Conservation (phyloP, 2,113 vertebrate species). For the Oncorhynchus nerka region DNA sequence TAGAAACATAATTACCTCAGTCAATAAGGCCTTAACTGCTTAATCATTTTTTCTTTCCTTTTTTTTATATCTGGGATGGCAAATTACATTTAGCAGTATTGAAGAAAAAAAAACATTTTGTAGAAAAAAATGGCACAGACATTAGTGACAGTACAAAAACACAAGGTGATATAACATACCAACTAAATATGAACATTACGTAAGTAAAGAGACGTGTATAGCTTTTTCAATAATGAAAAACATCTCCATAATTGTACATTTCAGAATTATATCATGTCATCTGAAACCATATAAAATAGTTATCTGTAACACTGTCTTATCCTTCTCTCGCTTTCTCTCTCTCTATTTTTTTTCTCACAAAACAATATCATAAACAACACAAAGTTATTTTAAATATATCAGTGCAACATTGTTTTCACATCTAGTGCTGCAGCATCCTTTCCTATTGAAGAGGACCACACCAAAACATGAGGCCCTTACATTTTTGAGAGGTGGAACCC, state of each 20-base stretch:
- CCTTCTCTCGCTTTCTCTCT: slow-evolving; percentile 10
- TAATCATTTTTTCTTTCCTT: slow-evolving; percentile 22
- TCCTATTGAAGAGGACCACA: slow-evolving; percentile 61
- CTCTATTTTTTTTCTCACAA: slow-evolving; percentile 42
- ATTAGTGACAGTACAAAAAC: slow-evolving; percentile 66
- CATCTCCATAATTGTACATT: slow-evolving; percentile 63
- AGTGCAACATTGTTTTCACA: slow-evolving; percentile 78
- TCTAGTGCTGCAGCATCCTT: slow-evolving; percentile 89
- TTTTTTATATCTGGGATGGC: slow-evolving; percentile 54
- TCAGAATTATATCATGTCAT: slow-evolving; percentile 55
- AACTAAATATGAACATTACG: slow-evolving; percentile 61
- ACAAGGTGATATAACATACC: slow-evolving; percentile 62
- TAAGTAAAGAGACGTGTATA: slow-evolving; percentile 53
- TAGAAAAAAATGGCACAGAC: slow-evolving; percentile 60
- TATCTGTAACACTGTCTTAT: slow-evolving; percentile 52
- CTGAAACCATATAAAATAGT: slow-evolving; percentile 57
- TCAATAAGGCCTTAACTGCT: slow-evolving; percentile 36
- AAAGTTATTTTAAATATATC: slow-evolving; percentile 69
- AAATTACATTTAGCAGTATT: slow-evolving; percentile 66
- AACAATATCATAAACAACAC: slow-evolving; percentile 68
- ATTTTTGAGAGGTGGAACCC: no score
- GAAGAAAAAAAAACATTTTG: slow-evolving; percentile 54
- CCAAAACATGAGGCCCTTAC: not conserved
- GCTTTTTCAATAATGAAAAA: slow-evolving; percentile 65
- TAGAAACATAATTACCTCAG: slow-evolving; percentile 23